phyloP scores from a whole-genome alignment of 2,888 invertebrate species.

The Bembecia ichneumoniformis region DNA sequence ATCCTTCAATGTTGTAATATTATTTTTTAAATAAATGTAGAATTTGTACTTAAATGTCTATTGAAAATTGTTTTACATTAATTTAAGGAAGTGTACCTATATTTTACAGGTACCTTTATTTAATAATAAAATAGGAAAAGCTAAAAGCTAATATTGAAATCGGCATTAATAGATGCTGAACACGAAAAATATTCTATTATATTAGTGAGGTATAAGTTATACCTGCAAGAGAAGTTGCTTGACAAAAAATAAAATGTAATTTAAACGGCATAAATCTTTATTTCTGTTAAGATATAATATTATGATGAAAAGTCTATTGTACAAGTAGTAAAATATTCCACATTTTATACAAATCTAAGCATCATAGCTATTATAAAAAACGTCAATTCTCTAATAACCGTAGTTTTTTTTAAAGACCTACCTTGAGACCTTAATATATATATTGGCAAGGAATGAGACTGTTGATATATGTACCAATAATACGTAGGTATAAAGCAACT shows the following conservation, averaged over 20 bases:
- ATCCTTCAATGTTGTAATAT: too few species aligned
- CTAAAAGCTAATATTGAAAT: too few species aligned
- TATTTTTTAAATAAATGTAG: neutral
- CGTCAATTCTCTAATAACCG: slow-evolving; percentile 63
- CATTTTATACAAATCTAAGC: slow-evolving; percentile 52
- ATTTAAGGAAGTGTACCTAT: too few species aligned
- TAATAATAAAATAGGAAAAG: too few species aligned
- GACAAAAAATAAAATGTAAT: neutral
- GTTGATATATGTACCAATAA: slow-evolving; percentile 26
- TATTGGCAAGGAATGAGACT: slow-evolving; percentile 48
- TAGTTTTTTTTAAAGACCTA: slow-evolving; percentile 39
- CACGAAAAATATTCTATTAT: too few species aligned
- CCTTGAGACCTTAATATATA: slow-evolving; percentile 28
- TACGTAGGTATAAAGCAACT: slow-evolving; percentile 25
- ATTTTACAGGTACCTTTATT: too few species aligned
- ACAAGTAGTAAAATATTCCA: slow-evolving; percentile 29
- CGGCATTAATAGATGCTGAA: too few species aligned
- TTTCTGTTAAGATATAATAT: slow-evolving; percentile 1
- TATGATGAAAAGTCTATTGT: neutral
- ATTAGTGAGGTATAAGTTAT: too few species aligned
- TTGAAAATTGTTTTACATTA: neutral
- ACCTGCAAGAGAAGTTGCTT: neutral
- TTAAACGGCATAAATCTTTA: neutral
- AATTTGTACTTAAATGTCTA: neutral
- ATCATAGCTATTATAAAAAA: slow-evolving; percentile 51